Percentiles rank a stretch among this genome's conserved stretches.
These are phyloP conservation scores for Lamellibrachia columna DNA, from an alignment of 2,888 invertebrate genomes.

Conservation along the genomic window DNA sequence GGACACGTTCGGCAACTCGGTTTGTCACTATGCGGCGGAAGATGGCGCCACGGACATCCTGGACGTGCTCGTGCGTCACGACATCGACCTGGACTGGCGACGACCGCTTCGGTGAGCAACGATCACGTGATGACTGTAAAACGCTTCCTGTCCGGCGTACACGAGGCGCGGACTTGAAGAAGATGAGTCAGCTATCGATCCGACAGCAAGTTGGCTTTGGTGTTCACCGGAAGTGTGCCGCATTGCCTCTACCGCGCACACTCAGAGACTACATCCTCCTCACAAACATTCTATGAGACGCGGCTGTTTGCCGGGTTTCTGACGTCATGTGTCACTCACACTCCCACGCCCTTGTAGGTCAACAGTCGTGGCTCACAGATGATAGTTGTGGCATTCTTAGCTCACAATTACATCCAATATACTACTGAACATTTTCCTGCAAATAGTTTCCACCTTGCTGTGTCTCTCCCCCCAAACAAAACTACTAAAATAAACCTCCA, in stretches of 20 bases:
- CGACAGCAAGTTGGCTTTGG: conserved; percentile 60
- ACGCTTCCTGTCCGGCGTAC: conserved; percentile 55
- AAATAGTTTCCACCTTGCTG: too few species aligned
- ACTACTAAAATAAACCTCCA: too few species aligned
- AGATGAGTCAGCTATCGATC: conserved; percentile 61
- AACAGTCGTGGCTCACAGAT: neutral
- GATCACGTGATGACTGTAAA: conserved; percentile 55
- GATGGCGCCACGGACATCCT: conserved; percentile 63
- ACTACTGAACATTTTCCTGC: too few species aligned
- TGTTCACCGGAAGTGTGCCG: conserved; percentile 54
- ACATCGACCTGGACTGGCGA: conserved; percentile 55
- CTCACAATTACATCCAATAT: too few species aligned
- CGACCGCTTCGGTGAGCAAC: conserved; percentile 38
- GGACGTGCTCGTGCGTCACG: conserved; percentile 60
- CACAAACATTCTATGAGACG: conserved; percentile 49
- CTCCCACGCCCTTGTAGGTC: neutral
- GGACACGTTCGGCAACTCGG: conserved; percentile 65
- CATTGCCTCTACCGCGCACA: conserved; percentile 57
- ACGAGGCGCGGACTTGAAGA: conserved; percentile 60
- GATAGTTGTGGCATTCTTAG: too few species aligned
- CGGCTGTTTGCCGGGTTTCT: neutral
- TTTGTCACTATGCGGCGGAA: conserved; percentile 65
- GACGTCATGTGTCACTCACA: neutral
- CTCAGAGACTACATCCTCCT: conserved; percentile 62
- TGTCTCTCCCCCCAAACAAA: too few species aligned